These are phyloP conservation scores for Neotragus moschatus DNA, from an alignment of 2,113 vertebrate genomes.

Conservation along the genomic window DNA sequence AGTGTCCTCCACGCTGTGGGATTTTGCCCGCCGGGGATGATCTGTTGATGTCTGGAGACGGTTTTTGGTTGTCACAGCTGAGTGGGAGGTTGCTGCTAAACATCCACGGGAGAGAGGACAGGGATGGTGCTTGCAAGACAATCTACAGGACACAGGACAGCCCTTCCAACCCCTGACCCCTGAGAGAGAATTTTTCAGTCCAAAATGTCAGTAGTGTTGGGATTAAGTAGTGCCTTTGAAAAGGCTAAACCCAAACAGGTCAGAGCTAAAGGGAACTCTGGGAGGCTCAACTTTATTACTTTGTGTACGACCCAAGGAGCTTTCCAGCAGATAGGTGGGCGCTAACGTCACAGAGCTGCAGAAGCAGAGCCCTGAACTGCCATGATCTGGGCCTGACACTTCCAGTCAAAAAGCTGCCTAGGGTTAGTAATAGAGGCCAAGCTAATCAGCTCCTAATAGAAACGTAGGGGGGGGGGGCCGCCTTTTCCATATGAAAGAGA, in stretches of 20 bases:
- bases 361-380: background rate
- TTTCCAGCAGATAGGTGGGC: background rate
- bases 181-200: background rate
- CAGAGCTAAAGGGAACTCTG: background rate
- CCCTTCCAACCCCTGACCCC: background rate
- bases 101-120: background rate
- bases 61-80: background rate
- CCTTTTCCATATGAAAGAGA: background rate
- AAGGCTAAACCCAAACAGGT: background rate
- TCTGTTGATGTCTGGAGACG: background rate
- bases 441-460: background rate
- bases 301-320: background rate
- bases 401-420: background rate
- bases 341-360: no score
- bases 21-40: background rate
- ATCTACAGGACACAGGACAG: background rate
- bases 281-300: background rate
- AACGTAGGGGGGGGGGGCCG: background rate
- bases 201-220: background rate
- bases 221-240: background rate
- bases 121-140: background rate
- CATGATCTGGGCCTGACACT: background rate
- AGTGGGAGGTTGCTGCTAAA: background rate
- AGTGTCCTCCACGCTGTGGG: background rate
- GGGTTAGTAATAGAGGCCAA: background rate